Percentiles rank a stretch among this genome's conserved stretches.
Conservation (phyloP, 2,113 vertebrate genomes). For the Ailuropoda melanoleuca region DNA sequence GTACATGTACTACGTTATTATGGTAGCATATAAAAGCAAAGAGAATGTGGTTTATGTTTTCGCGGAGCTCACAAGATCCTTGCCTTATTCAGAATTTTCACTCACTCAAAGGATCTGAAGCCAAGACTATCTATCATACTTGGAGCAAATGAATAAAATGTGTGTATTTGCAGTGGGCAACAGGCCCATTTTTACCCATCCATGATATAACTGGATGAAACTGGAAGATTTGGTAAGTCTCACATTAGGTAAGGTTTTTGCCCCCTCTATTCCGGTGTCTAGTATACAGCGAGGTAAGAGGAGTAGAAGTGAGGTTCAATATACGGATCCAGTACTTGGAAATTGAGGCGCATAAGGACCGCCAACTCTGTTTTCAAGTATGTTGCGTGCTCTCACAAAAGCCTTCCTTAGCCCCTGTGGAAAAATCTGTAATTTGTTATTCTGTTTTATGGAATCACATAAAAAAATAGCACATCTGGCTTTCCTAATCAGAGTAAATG, state of each 20-base stretch:
- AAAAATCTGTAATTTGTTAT: neutral
- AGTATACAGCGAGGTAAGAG: neutral
- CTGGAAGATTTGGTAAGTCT: neutral
- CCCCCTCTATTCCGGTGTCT: neutral
- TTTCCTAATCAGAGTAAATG: neutral
- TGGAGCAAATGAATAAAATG: constrained; percentile 13
- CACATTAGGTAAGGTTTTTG: neutral
- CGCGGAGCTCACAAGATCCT: neutral
- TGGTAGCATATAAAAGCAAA: neutral
- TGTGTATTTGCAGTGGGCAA: neutral
- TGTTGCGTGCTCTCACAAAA: neutral
- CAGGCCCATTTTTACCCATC: neutral
- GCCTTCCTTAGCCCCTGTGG: neutral
- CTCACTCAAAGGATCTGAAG: neutral
- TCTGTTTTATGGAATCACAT: neutral
- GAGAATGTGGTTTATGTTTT: neutral
- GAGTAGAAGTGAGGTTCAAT: neutral
- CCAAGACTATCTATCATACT: neutral
- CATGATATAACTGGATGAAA: neutral
- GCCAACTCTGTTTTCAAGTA: neutral
- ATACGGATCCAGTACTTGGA: neutral
- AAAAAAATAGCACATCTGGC: neutral
- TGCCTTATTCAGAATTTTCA: neutral
- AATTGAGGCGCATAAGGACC: neutral
- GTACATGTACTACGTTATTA: neutral